These are phyloP conservation scores for Drosophila borborema DNA, from an alignment of 2,888 invertebrate genomes.

Conservation along the genomic window DNA sequence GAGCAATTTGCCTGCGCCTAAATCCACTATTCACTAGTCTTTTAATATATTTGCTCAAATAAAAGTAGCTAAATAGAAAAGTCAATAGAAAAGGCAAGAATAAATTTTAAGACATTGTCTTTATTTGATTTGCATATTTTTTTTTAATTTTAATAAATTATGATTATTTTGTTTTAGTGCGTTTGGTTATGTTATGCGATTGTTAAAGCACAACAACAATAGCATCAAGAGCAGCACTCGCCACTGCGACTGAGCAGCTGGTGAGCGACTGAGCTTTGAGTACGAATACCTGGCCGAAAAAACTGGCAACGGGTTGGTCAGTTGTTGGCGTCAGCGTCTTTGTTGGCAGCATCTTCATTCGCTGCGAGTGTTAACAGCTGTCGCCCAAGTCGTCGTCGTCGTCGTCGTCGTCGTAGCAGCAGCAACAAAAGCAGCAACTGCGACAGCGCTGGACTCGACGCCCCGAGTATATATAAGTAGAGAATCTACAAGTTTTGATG, in stretches of 20 bases:
- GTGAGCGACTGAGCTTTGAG: conserved; percentile 34
- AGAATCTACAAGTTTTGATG: conserved; percentile 84
- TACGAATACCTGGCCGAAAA: conserved; percentile 33
- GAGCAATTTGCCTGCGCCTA: conserved; percentile 33
- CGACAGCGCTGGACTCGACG: conserved; percentile 32
- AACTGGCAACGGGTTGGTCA: conserved; percentile 65
- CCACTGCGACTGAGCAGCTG: conserved; percentile 30
- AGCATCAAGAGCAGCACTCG: conserved; percentile 41
- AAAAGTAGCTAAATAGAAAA: conserved; percentile 64
- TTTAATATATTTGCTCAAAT: conserved; percentile 56
- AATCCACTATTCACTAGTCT: conserved; percentile 16
- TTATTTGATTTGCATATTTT: conserved; percentile 21
- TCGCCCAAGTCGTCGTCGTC: conserved; percentile 74
- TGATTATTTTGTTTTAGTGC: conserved; percentile 52
- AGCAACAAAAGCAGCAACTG: conserved; percentile 18
- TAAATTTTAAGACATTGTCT: conserved; percentile 9
- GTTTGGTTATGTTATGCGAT: conserved; percentile 63
- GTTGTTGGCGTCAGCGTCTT: conserved; percentile 44
- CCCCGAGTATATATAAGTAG: conserved; percentile 84
- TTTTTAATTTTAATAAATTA: conserved; percentile 41
- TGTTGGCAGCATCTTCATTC: conserved; percentile 63
- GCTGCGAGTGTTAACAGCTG: conserved; percentile 82
- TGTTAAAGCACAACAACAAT: conserved; percentile 56
- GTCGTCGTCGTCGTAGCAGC: conserved; percentile 12
- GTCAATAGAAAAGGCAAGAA: conserved; percentile 51